Percentiles rank a stretch among this genome's conserved stretches.
Evolutionary conservation across 2,113 vertebrate species (phyloP).

Genomic region (Orycteropus afer): DNA sequence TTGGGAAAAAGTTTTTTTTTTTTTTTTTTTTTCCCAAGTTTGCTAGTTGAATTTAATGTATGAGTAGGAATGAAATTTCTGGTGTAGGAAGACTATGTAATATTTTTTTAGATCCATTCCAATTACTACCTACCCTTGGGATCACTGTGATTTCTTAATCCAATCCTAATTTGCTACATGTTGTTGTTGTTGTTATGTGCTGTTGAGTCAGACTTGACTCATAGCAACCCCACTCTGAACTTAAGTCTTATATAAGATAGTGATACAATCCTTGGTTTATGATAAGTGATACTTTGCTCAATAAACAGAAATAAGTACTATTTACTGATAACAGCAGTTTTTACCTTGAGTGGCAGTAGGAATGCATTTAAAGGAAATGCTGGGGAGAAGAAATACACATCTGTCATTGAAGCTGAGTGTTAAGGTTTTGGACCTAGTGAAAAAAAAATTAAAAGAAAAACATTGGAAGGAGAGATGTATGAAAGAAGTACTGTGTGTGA

Average conservation of each 20-base stretch:
- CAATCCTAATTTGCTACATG: background rate
- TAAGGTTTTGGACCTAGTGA: background rate
- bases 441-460: background rate
- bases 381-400: background rate
- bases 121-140: background rate
- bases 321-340: background rate
- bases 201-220: too few relatives aligned
- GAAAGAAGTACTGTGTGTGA: background rate
- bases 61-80: background rate
- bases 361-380: background rate
- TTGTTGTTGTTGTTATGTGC: too few relatives aligned
- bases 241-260: background rate
- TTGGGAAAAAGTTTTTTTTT: too few relatives aligned
- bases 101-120: background rate
- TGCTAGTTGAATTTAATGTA: constrained; percentile 6
- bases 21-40: background rate
- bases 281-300: background rate
- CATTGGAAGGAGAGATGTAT: background rate
- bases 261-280: background rate
- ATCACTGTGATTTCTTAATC: background rate
- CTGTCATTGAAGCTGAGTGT: background rate
- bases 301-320: background rate
- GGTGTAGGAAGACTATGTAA: background rate
- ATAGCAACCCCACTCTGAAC: too few relatives aligned
- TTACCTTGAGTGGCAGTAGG: background rate